A percentile compares a stretch with the other conserved stretches of the same genome.
These are phyloP conservation scores for Oscheius myriophilus DNA, from an alignment of 2,888 invertebrate genomes.

Conservation along the genomic window DNA sequence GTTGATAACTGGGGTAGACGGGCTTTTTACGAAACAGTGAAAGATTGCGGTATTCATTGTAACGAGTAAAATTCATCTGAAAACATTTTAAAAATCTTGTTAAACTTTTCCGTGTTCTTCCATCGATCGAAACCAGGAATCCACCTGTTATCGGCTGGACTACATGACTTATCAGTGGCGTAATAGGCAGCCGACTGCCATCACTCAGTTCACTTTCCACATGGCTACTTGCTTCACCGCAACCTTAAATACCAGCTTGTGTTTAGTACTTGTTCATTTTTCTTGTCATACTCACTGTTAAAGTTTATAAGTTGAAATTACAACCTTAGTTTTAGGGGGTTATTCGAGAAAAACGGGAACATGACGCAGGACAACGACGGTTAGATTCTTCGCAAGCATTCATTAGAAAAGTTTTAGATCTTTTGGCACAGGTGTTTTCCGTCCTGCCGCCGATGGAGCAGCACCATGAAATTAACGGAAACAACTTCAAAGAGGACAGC, in stretches of 20 bases:
- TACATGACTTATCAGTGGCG: conserved; percentile 26
- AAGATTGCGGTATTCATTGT: too few species aligned
- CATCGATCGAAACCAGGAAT: conserved; percentile 22
- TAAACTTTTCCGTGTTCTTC: background rate
- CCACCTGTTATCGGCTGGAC: conserved; percentile 22
- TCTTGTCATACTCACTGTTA: too few species aligned
- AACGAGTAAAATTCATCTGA: too few species aligned
- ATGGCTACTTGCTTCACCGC: conserved; percentile 15
- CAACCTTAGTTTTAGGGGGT: too few species aligned
- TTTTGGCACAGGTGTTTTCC: conserved; percentile 24
- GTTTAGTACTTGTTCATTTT: too few species aligned
- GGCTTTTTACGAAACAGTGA: too few species aligned
- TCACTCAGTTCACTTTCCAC: conserved; percentile 13
- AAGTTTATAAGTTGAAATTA: too few species aligned
- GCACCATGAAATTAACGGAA: conserved; percentile 1
- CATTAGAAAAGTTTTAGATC: conserved; percentile 9
- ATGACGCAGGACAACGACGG: conserved; percentile 30
- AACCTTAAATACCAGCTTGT: too few species aligned
- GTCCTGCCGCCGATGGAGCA: conserved; percentile 13
- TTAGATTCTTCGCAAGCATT: background rate
- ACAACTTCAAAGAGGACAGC: conserved; percentile 1
- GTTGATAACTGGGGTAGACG: too few species aligned
- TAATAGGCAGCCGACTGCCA: conserved; percentile 25
- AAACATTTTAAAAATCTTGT: background rate
- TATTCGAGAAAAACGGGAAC: background rate